Base-by-base conservation (phyloP, 2,888 invertebrate genomes). In the Hydraecia micacea region DNA sequence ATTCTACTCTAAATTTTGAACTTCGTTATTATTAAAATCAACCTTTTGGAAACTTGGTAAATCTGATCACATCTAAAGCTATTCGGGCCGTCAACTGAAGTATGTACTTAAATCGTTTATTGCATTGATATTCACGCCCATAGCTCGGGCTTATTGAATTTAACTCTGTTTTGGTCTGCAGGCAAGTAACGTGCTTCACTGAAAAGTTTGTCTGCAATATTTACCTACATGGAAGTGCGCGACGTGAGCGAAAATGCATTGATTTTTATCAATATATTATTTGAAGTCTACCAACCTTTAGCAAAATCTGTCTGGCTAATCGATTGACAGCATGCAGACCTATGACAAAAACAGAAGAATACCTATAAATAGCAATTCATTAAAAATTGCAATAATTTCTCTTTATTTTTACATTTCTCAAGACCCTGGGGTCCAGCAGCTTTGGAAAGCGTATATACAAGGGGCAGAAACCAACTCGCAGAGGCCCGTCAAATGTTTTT, bases 81-180 rank as follows among this genome's bases (percentile, higher is more conserved):
- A 15, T 7, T 39, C 46, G 46, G 32, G 13, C 28, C 25, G 21
- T 49, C 21, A 52, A 25, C 32, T 21, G 25, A 75, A 77, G 13
- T 28, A 58, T 11, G 55, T 28, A 77, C n/a, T 55, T 32, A 70
- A 77, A 52, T 63, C 39, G 39, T 75, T 75, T 75, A 36, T 55
- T 66, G 18, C 63, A 55, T 78, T 77, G 62, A 28, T 55, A 78
- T 63, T 77, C 77, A 18, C 25, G 25, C 18, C 28, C 52, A 36
- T 4, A 13, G 28, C 42, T 46, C 28, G 52, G 13, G 18, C 32
- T 55, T 78, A 70, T 77, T 70, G 77, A 70, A 70, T 78, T 52
- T 18, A 63, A 49, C 6, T 42, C 52, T 78, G 55, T 28, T 36
- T 70, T 42, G 42, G 39, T 65, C 63, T 32, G 32, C 42, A 32